Base-by-base conservation (phyloP, 1,140 invertebrate genomes). In the Tribolium castaneum region DNA sequence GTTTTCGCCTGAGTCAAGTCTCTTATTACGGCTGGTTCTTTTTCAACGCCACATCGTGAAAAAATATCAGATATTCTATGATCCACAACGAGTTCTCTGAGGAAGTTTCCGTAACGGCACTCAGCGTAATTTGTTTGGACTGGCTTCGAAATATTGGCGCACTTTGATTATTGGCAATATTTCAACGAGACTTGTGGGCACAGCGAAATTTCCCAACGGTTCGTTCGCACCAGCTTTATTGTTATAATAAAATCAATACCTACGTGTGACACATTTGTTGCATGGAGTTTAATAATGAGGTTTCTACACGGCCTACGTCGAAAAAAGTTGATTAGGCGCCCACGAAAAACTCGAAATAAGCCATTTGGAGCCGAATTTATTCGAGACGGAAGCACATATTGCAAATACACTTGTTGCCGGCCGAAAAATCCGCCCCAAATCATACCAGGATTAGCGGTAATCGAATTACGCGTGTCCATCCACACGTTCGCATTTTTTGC, bases 201-300 rank as follows among this genome's bases (percentile, higher is more conserved):
- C 16, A 25, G 14, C n/a, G 30, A 35, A 66, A 66, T 66, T 66
- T 66, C 59, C 22, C 54, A 19, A 59, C 54, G 30, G 59, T 66
- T 34, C 59, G 59, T 66, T 35, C 59, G 59, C 59, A 66, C 59
- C 59, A 14, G 59, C 13, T 59, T 66, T 66, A 66, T 66, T 66
- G 59, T 66, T 35, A 35, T 66, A 66, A 66, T 66, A 66, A 66
- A 66, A 66, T 66, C 59, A 66, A 66, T 66, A 66, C 59, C 59
- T 66, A 66, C 59, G 59, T 66, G 30, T 35, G 59, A 66, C 30
- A 66, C 59, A 66, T 30, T 66, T 66, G 59, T 39, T 35, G 30
- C 12, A 45, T 45, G 39, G 59, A 35, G 59, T 34, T 35, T 6
- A 19, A 35, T 66, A 66, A 66, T 66, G 59, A 66, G 59, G 59